phyloP scores from a whole-genome alignment of 1,140 invertebrate genomes.

The Caenorhabditis inopinata region DNA sequence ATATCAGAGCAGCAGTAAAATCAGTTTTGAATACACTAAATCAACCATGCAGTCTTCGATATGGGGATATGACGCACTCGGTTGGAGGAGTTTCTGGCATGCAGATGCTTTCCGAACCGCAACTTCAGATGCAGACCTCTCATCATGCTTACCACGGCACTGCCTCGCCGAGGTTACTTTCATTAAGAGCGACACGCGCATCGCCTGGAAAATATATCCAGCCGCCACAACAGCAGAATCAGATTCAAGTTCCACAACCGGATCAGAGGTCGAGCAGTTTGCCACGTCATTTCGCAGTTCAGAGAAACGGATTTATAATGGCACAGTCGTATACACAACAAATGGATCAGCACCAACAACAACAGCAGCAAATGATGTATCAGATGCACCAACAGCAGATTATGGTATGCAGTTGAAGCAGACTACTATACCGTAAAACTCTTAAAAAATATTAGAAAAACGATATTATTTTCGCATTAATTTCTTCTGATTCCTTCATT shows the following conservation, averaged over 20 bases:
- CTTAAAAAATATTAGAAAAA: too few species aligned
- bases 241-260: background rate
- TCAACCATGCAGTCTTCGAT: background rate
- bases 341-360: background rate
- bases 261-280: slow-evolving; percentile 33
- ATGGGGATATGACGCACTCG: background rate
- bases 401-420: background rate
- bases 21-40: background rate
- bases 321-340: background rate
- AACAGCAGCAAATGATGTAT: slow-evolving; percentile 3
- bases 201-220: slow-evolving; percentile 19
- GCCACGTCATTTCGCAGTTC: slow-evolving; percentile 32
- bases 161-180: background rate
- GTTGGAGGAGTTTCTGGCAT: background rate
- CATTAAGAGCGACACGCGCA: background rate
- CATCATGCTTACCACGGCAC: slow-evolving; percentile 10
- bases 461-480: too few species aligned
- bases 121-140: slow-evolving; percentile 10
- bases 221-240: background rate
- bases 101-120: background rate
- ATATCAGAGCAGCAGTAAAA: slow-evolving; percentile 25
- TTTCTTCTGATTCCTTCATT: too few species aligned
- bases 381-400: background rate
- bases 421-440: too few species aligned
- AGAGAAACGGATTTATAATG: slow-evolving; percentile 14